A percentile compares a stretch with the other conserved stretches of the same genome.
phyloP scores from a whole-genome alignment of 2,113 vertebrate genomes.

The Myanophis thanlyinensis region DNA sequence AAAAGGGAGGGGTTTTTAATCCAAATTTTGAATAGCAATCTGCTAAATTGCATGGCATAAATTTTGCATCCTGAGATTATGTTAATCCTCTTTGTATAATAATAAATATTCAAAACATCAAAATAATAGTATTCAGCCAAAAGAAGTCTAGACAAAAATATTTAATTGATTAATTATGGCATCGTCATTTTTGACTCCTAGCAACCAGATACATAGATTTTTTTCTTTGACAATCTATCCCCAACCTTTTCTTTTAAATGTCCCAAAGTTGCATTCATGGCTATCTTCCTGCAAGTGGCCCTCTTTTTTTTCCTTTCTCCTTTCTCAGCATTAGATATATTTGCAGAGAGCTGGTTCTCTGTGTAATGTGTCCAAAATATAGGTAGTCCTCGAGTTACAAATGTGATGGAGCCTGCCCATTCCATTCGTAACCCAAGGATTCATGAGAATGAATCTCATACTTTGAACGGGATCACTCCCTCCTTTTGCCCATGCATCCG shows the following conservation, averaged over 20 bases:
- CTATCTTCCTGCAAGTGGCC: neutral
- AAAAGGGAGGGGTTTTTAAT: neutral
- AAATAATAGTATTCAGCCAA: neutral
- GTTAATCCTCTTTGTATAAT: neutral
- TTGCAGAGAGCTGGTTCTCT: neutral
- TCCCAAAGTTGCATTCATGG: neutral
- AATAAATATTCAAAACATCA: neutral
- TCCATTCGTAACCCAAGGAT: too few relatives aligned
- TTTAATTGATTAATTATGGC: neutral
- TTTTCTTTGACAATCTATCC: neutral
- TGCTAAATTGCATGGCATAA: neutral
- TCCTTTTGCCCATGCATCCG: too few relatives aligned
- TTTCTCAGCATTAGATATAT: neutral
- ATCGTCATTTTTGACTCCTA: neutral
- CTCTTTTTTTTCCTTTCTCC: neutral
- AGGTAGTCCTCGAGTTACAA: too few relatives aligned
- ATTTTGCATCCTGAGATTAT: conserved; percentile 23
- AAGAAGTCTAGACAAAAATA: neutral
- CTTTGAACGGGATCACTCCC: too few relatives aligned
- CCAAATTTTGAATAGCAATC: neutral
- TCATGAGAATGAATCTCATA: too few relatives aligned
- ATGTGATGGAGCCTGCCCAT: too few relatives aligned
- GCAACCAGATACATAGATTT: neutral
- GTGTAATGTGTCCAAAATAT: neutral
- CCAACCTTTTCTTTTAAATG: neutral